Conservation (phyloP, 2,113 vertebrate species). For the Piaya cayana region DNA sequence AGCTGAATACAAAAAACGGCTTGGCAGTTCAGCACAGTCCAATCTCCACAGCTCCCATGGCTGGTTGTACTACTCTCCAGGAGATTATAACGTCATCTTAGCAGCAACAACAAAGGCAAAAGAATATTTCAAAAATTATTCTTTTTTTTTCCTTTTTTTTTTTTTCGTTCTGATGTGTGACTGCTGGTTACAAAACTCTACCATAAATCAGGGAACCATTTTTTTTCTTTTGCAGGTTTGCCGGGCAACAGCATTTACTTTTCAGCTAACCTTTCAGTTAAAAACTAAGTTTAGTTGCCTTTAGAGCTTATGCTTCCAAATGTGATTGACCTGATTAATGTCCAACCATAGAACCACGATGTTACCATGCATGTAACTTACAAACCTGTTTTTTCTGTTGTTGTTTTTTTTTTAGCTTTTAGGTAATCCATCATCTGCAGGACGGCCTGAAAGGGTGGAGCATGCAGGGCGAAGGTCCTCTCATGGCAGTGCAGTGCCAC, state of each 20-base stretch:
- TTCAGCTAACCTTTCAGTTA: conserved; percentile 89
- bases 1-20: background rate
- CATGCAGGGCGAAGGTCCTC: conserved; percentile 81
- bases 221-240: conserved; percentile 57
- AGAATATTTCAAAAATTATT: conserved; percentile 61
- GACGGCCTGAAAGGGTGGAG: conserved; percentile 84
- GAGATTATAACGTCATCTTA: background rate
- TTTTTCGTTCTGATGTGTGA: conserved; percentile 45
- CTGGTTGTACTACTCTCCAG: background rate
- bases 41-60: background rate
- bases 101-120: conserved; percentile 74
- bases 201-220: conserved; percentile 36
- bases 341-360: background rate
- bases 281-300: conserved; percentile 86
- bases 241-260: conserved; percentile 34
- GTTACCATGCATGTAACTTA: background rate
- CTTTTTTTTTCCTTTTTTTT: conserved; percentile 42
- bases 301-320: conserved; percentile 75
- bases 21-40: background rate
- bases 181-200: conserved; percentile 55
- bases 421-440: conserved; percentile 85
- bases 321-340: conserved; percentile 28
- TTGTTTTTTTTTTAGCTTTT: conserved; percentile 84
- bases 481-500: conserved; percentile 80
- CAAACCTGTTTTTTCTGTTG: conserved; percentile 70